These are phyloP conservation scores for Mesoclemmys tuberculata DNA, from an alignment of 2,113 vertebrate genomes.

Conservation along the genomic window DNA sequence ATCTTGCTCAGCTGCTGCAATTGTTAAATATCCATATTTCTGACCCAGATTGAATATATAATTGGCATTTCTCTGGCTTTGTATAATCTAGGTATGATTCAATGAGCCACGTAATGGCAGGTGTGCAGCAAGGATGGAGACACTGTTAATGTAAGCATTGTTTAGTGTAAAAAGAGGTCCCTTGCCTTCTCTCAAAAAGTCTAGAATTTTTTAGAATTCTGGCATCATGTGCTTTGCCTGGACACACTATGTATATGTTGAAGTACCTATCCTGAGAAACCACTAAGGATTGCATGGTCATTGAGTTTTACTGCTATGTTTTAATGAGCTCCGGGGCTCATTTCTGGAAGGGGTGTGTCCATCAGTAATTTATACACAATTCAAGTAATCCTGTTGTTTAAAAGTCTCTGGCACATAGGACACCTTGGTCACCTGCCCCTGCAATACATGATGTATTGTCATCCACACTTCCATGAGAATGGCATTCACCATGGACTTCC, in stretches of 20 bases:
- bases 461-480: not conserved
- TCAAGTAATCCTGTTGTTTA: not conserved
- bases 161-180: not conserved
- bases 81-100: conserved; percentile 50
- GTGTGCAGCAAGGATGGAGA: not conserved
- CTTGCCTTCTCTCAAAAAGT: not conserved
- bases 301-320: not conserved
- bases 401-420: not conserved
- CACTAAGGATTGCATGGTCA: not conserved
- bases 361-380: not conserved
- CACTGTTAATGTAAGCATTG: not conserved
- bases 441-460: not conserved
- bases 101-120: not conserved
- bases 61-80: conserved; percentile 43
- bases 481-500: not conserved
- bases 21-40: conserved; percentile 46
- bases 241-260: not conserved
- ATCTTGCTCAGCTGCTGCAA: conserved; percentile 17
- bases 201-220: not conserved
- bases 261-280: not conserved
- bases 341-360: not conserved
- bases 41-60: conserved; percentile 21
- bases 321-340: not conserved
- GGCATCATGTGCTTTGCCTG: not conserved
- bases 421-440: not conserved